These are phyloP conservation scores for Acrobasis consociella DNA, from an alignment of 2,888 invertebrate species.

Conservation along the genomic window DNA sequence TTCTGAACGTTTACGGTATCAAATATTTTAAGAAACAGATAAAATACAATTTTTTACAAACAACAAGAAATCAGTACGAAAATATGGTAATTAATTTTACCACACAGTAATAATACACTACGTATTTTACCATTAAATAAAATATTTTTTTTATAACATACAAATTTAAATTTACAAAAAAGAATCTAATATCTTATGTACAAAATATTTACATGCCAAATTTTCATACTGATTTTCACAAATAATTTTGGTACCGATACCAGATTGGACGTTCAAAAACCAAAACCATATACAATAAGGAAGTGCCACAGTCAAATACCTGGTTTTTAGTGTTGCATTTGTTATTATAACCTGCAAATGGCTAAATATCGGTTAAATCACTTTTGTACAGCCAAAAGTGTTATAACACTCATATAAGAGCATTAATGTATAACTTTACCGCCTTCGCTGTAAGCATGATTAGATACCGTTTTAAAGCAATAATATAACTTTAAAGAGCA, in stretches of 20 bases:
- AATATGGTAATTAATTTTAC: neutral
- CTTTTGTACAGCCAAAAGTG: slow-evolving; percentile 24
- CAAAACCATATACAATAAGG: slow-evolving; percentile 27
- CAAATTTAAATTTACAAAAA: neutral
- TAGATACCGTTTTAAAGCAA: slow-evolving; percentile 21
- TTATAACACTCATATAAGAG: slow-evolving; percentile 10
- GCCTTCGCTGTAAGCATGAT: slow-evolving; percentile 33
- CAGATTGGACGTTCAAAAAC: slow-evolving; percentile 29
- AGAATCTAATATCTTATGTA: neutral
- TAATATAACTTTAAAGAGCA: slow-evolving; percentile 25
- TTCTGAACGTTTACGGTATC: slow-evolving; percentile 7
- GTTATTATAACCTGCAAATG: slow-evolving; percentile 44
- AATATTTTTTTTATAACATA: neutral
- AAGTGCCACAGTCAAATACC: slow-evolving; percentile 55
- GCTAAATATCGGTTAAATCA: slow-evolving; percentile 36
- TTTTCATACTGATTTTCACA: slow-evolving; percentile 20
- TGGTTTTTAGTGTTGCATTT: slow-evolving; percentile 47
- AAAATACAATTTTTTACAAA: neutral
- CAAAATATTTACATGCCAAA: neutral
- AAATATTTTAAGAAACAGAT: neutral
- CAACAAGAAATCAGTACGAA: neutral
- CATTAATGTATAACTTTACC: neutral
- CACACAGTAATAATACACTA: no score
- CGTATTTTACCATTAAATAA: neutral
- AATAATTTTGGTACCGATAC: slow-evolving; percentile 22